Conservation (phyloP, 2,113 vertebrate species). For the Ginglymostoma cirratum region DNA sequence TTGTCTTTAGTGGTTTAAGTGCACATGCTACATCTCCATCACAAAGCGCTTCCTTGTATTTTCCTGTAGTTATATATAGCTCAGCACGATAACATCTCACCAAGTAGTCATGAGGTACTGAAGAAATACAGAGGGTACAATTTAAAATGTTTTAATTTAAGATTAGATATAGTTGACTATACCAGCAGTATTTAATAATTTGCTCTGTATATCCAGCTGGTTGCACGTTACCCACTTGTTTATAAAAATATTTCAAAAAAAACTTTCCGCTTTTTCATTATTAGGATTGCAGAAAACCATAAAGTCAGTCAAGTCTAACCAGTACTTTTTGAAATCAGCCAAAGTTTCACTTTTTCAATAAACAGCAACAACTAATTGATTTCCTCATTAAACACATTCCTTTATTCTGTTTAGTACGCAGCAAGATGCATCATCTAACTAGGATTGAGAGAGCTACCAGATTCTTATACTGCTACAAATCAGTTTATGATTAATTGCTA, state of each 20-base stretch:
- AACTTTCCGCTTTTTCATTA: neutral
- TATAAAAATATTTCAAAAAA: too few species aligned
- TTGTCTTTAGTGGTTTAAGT: conserved; percentile 64
- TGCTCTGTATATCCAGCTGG: neutral
- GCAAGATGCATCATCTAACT: neutral
- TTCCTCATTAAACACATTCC: neutral
- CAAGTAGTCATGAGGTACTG: conserved; percentile 67
- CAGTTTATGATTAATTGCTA: neutral
- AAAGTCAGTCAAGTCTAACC: neutral
- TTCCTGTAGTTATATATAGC: conserved; percentile 66
- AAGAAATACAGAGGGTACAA: conserved; percentile 40
- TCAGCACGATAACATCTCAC: conserved; percentile 69
- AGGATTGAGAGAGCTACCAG: neutral
- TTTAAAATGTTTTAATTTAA: neutral
- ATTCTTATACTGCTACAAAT: neutral
- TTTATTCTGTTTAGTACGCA: neutral
- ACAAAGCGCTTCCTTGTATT: conserved; percentile 68
- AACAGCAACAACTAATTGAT: neutral
- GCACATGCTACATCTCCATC: conserved; percentile 63
- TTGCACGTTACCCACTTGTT: neutral
- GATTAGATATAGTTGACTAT: neutral
- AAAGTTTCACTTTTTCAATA: neutral
- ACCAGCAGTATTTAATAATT: neutral
- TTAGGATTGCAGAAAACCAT: neutral
- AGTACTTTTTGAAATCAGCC: neutral